These are phyloP conservation scores for Drosophila equinoxialis DNA, from an alignment of 1,140 invertebrate species.

Conservation along the genomic window DNA sequence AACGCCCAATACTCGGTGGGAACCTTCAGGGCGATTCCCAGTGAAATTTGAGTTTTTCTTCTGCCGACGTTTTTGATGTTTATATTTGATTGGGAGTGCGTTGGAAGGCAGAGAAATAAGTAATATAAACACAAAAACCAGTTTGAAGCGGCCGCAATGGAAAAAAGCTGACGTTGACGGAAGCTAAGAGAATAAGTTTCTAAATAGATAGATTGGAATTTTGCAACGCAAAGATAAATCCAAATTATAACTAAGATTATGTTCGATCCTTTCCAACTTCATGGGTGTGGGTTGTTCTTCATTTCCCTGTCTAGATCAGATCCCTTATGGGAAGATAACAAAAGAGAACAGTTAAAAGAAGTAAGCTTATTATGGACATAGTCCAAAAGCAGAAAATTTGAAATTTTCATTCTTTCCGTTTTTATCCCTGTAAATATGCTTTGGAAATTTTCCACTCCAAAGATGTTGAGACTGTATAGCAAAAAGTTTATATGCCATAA, in stretches of 20 bases:
- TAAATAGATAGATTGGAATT: neutral
- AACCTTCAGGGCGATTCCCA: constrained; percentile 51
- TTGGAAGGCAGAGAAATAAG: neutral
- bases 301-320: too few relatives aligned
- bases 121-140: neutral
- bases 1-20: constrained; percentile 13
- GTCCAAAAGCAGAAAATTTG: too few relatives aligned
- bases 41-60: constrained; percentile 50
- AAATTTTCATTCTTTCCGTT: too few relatives aligned
- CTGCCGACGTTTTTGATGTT: constrained; percentile 11
- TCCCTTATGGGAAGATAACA: too few relatives aligned
- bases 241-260: neutral
- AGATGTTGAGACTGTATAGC: too few relatives aligned
- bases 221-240: neutral
- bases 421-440: too few relatives aligned
- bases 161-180: neutral
- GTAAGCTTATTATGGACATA: too few relatives aligned
- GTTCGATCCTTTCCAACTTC: too few relatives aligned
- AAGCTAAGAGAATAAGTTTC: neutral
- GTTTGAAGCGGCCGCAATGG: neutral
- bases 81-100: constrained; percentile 28
- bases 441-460: too few relatives aligned
- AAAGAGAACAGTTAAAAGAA: too few relatives aligned
- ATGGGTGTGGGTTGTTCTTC: too few relatives aligned
- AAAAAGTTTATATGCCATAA: too few relatives aligned